A percentile compares a stretch with the other conserved stretches of the same genome.
Evolutionary conservation across 2,888 invertebrate species (phyloP).

Genomic region (Spisula solida): DNA sequence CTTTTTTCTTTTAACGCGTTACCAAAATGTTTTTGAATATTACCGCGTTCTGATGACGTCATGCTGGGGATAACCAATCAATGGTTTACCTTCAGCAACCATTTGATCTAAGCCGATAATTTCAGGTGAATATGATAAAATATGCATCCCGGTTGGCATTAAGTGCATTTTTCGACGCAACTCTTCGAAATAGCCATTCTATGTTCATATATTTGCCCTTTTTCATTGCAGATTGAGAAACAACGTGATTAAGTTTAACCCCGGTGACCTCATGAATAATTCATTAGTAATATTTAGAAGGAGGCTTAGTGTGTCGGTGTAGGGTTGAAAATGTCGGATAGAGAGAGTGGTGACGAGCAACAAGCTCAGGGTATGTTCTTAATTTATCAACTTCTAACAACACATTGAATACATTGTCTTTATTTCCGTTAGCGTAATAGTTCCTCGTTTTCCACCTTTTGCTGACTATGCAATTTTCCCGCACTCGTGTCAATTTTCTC

Average conservation of each 20-base stretch:
- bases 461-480: slow-evolving; percentile 71
- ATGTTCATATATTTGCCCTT: neutral
- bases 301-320: slow-evolving; percentile 84
- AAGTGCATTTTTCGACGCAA: neutral
- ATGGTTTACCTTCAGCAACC: neutral
- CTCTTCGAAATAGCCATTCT: neutral
- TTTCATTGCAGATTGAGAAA: slow-evolving; percentile 27
- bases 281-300: slow-evolving; percentile 83
- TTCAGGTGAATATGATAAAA: slow-evolving; percentile 17
- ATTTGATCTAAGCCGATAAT: slow-evolving; percentile 30
- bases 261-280: slow-evolving; percentile 85
- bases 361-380: slow-evolving; percentile 84
- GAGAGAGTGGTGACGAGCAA: slow-evolving; percentile 88
- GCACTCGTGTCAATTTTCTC: slow-evolving; percentile 68
- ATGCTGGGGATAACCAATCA: slow-evolving; percentile 33
- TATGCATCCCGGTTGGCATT: neutral
- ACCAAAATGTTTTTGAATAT: slow-evolving; percentile 27
- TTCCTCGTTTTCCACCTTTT: slow-evolving; percentile 34
- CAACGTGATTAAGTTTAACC: slow-evolving; percentile 39
- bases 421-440: neutral
- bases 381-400: neutral
- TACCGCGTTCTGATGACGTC: slow-evolving; percentile 47
- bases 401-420: neutral
- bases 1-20: neutral
- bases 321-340: slow-evolving; percentile 88